phyloP scores from a whole-genome alignment of 2,888 invertebrate species.

The Troides aeacus region DNA sequence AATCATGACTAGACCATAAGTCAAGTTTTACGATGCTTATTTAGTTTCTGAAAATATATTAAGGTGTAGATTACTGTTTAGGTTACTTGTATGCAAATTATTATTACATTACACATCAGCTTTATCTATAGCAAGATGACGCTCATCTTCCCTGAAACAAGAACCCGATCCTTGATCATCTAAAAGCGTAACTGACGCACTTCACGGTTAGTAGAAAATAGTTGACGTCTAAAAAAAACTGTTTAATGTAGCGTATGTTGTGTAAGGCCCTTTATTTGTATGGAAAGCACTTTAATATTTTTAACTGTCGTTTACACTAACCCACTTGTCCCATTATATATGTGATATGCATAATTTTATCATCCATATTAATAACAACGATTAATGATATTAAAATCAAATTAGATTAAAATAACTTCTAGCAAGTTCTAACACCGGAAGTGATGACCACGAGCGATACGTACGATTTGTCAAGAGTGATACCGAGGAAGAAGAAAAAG shows the following conservation, averaged over 20 bases:
- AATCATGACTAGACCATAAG: constrained; percentile 10
- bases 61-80: not conserved
- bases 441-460: no score
- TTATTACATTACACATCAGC: not conserved
- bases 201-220: constrained; percentile 5
- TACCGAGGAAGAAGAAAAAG: no score
- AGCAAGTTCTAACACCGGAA: no score
- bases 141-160: not conserved
- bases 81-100: not conserved
- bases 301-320: not conserved
- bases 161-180: constrained; percentile 9
- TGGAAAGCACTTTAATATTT: not conserved
- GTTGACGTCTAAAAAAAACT: constrained; percentile 2
- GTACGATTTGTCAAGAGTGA: no score
- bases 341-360: not conserved
- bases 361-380: no score
- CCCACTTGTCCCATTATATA: not conserved
- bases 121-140: constrained; percentile 13
- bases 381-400: no score
- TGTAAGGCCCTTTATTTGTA: constrained; percentile 11
- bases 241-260: not conserved
- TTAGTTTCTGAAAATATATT: not conserved
- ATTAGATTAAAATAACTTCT: no score
- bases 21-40: not conserved
- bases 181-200: constrained; percentile 13